Conservation (phyloP, 1,140 invertebrate species). For the Phymorhynchus buccinoides region DNA sequence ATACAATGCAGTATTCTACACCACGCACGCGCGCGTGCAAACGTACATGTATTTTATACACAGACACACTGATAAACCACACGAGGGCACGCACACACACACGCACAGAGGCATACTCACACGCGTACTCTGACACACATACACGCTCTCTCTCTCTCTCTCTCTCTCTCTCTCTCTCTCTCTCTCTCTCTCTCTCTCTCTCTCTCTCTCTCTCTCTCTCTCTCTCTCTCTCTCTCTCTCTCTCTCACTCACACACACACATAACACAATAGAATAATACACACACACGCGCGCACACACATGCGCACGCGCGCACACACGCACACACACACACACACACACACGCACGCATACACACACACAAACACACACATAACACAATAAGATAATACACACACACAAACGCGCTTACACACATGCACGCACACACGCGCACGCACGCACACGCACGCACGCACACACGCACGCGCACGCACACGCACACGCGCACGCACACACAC, state of each 20-base stretch:
- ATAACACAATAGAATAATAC: not conserved
- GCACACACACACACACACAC: not conserved
- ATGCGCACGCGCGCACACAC: not conserved
- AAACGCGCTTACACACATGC: constrained; percentile 7
- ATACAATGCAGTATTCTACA: too few relatives aligned
- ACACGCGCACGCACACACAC: not conserved
- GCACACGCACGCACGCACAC: not conserved
- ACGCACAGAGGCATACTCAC: too few relatives aligned
- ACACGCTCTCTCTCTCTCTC: not conserved
- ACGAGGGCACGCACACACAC: too few relatives aligned
- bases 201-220: not conserved
- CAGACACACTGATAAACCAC: too few relatives aligned
- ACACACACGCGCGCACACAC: not conserved
- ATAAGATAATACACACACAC: constrained; percentile 29
- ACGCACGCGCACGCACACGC: too few relatives aligned
- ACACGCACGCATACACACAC: too few relatives aligned
- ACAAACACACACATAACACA: not conserved
- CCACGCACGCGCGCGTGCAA: too few relatives aligned
- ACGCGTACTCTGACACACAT: not conserved
- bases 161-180: not conserved
- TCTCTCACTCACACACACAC: not conserved
- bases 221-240: not conserved
- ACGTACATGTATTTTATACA: too few relatives aligned
- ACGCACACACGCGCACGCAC: constrained; percentile 28
- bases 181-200: not conserved